Evolutionary conservation across 2,113 vertebrate species (phyloP).

Genomic region (Chitala chitala): DNA sequence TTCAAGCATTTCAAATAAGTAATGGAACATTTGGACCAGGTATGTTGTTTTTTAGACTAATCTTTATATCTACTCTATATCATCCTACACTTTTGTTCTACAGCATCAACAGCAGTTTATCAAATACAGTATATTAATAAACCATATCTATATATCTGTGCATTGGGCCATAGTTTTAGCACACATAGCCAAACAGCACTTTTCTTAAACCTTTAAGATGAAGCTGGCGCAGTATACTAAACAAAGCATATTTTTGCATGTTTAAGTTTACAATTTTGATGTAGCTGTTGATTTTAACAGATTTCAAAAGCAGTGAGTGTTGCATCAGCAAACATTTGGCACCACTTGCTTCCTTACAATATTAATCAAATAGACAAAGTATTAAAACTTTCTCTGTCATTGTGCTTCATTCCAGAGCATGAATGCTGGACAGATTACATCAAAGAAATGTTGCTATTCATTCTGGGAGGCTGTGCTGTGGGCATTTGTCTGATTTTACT

Average conservation of each 20-base stretch:
- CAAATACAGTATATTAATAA: neutral
- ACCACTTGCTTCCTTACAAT: too few species aligned
- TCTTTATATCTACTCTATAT: neutral
- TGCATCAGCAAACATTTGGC: too few species aligned
- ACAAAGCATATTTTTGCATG: too few species aligned
- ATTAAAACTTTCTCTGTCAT: neutral
- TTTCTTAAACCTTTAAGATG: too few species aligned
- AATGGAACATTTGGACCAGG: conserved; percentile 66
- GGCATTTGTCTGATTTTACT: conserved; percentile 62
- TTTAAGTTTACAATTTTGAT: too few species aligned
- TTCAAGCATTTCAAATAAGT: conserved; percentile 74
- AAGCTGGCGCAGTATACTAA: too few species aligned
- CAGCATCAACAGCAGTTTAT: too few species aligned
- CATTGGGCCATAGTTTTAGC: too few species aligned
- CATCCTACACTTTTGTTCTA: neutral
- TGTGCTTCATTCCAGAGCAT: conserved; percentile 62
- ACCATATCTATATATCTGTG: neutral
- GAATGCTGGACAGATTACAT: conserved; percentile 75
- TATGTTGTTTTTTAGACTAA: conserved; percentile 42
- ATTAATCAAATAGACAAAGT: neutral
- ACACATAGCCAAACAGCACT: too few species aligned
- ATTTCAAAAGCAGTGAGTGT: too few species aligned
- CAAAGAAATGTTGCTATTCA: conserved; percentile 57
- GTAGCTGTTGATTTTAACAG: too few species aligned
- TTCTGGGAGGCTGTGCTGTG: conserved; percentile 56